These are phyloP conservation scores for Sebastes glaucus DNA, from an alignment of 2,797 vertebrate genomes.

Conservation along the genomic window DNA sequence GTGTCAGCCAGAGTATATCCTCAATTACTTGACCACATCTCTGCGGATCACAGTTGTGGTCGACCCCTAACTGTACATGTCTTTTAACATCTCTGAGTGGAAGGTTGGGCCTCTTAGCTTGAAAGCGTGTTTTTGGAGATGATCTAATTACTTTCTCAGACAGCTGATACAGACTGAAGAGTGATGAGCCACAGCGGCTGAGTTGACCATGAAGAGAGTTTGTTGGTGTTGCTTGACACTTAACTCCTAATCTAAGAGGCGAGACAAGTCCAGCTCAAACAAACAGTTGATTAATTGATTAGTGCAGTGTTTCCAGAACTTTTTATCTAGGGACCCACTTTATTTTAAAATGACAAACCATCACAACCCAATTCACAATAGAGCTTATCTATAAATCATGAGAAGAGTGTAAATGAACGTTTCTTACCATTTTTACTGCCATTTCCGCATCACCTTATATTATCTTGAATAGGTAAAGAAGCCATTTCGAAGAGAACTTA, in stretches of 20 bases:
- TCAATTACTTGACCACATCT: constrained; percentile 65
- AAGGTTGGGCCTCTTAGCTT: constrained; percentile 34
- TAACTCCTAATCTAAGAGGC: not conserved
- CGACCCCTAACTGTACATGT: constrained; percentile 43
- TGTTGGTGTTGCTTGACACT: constrained; percentile 2
- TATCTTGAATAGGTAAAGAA: too few relatives aligned
- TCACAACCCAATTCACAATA: too few relatives aligned
- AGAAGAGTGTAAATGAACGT: too few relatives aligned
- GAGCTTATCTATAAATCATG: too few relatives aligned
- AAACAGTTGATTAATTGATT: not conserved
- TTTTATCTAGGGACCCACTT: not conserved
- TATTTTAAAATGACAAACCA: too few relatives aligned
- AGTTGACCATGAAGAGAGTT: not conserved
- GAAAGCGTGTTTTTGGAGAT: constrained; percentile 41
- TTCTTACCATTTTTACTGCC: too few relatives aligned
- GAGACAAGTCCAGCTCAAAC: not conserved
- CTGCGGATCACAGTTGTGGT: constrained; percentile 58
- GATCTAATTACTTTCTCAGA: constrained; percentile 58
- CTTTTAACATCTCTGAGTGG: constrained; percentile 66
- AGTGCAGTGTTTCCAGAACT: not conserved
- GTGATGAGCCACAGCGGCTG: constrained; percentile 30
- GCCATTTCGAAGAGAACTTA: not conserved
- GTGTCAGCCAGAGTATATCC: constrained; percentile 64
- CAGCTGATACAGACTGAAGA: constrained; percentile 35
- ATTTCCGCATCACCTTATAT: too few relatives aligned